Conservation (phyloP, 2,888 invertebrate genomes). For the Zygaena filipendulae region DNA sequence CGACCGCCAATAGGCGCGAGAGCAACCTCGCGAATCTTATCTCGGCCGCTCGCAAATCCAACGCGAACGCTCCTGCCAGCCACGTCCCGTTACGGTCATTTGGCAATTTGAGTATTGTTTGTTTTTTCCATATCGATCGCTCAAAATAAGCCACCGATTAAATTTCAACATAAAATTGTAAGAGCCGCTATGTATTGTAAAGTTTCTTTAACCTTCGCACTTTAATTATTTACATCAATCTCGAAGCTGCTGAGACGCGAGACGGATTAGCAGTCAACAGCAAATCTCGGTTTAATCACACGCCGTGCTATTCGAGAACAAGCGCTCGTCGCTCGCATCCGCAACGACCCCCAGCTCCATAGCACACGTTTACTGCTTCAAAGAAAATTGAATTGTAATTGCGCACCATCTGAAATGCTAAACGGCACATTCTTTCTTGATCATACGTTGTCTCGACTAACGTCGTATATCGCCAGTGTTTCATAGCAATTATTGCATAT, state of each 20-base stretch:
- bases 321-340: conserved; percentile 21
- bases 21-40: conserved; percentile 42
- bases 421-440: conserved; percentile 43
- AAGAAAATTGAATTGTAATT: conserved; percentile 59
- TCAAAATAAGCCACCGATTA: neutral
- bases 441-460: conserved; percentile 29
- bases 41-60: conserved; percentile 21
- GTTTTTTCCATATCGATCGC: conserved; percentile 19
- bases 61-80: conserved; percentile 21
- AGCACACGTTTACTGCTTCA: conserved; percentile 34
- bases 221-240: neutral
- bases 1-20: conserved; percentile 53
- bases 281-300: conserved; percentile 32
- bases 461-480: conserved; percentile 23
- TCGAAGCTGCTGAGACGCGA: neutral
- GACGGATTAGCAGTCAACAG: too few species aligned
- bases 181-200: too few species aligned
- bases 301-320: conserved; percentile 19
- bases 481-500: conserved; percentile 49
- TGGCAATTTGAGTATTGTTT: conserved; percentile 37
- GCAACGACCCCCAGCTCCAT: conserved; percentile 21
- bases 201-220: neutral
- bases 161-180: neutral
- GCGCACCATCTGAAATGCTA: conserved; percentile 41
- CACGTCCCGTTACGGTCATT: conserved; percentile 37